A percentile compares a stretch with the other conserved stretches of the same genome.
Conservation (phyloP, 2,797 vertebrate genomes). For the Cyprinella venusta region DNA sequence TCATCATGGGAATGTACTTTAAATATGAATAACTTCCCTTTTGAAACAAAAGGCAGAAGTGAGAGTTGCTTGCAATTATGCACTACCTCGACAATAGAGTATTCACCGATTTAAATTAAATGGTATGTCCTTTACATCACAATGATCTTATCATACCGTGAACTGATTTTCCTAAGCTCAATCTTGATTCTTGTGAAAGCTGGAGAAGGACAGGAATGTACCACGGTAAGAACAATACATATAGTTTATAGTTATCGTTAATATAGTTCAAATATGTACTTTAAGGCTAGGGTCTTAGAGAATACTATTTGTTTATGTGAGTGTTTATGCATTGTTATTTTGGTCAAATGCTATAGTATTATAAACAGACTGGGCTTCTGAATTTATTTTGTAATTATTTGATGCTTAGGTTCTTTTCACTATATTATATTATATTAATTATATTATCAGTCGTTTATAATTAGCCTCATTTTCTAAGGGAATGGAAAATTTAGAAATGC, state of each 20-base stretch:
- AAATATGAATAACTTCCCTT: neutral
- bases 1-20: neutral
- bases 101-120: neutral
- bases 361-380: neutral
- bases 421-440: no score
- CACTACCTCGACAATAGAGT: neutral
- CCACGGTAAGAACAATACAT: conserved; percentile 24
- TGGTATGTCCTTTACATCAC: neutral
- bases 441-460: neutral
- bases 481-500: neutral
- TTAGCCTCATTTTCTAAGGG: neutral
- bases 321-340: neutral
- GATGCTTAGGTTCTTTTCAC: neutral
- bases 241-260: neutral
- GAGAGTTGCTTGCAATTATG: neutral
- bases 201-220: conserved; percentile 44
- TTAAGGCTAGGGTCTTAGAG: neutral
- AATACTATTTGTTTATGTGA: neutral
- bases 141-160: neutral
- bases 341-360: neutral
- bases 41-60: conserved; percentile 24
- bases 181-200: conserved; percentile 17
- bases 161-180: neutral
- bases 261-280: neutral
- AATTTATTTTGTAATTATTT: neutral